Evolutionary conservation across 1,140 invertebrate species (phyloP).

Genomic region (Anadara kagoshimensis): DNA sequence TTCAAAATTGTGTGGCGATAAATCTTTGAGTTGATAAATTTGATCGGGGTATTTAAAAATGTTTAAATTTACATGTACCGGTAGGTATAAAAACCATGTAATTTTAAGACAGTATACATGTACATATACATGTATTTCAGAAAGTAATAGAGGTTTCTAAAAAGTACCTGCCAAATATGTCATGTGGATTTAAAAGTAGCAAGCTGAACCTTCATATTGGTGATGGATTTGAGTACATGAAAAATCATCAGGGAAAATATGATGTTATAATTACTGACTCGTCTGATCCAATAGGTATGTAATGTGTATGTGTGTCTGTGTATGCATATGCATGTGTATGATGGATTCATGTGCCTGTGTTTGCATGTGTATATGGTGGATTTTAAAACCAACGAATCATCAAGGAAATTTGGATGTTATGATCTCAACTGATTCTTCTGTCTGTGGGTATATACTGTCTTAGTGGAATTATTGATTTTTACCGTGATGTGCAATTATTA

Average conservation of each 20-base stretch:
- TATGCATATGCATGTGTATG: not conserved
- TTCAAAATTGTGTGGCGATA: too few species aligned
- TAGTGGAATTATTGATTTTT: too few species aligned
- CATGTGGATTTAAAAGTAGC: conserved; percentile 86
- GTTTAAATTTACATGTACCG: too few species aligned
- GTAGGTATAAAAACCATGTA: too few species aligned
- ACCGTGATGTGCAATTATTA: too few species aligned
- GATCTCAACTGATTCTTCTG: too few species aligned
- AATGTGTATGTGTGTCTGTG: not conserved
- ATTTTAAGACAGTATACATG: too few species aligned
- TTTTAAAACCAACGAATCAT: too few species aligned
- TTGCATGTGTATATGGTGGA: not conserved
- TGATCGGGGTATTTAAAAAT: not conserved
- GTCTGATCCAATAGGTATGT: conserved; percentile 91
- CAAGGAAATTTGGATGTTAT: too few species aligned
- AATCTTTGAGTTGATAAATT: too few species aligned
- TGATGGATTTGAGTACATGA: conserved; percentile 97
- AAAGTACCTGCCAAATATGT: conserved; percentile 92
- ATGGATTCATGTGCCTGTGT: not conserved
- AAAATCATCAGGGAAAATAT: conserved; percentile 87
- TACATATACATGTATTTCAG: conserved; percentile 52
- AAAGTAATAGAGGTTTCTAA: conserved; percentile 92
- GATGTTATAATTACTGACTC: conserved; percentile 99
- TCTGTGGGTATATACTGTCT: too few species aligned
- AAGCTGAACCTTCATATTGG: conserved; percentile 90